Evolutionary conservation across 2,888 invertebrate genomes (phyloP), one percentile per base, ranked within the genome.

Genomic region (Dione juno): DNA sequence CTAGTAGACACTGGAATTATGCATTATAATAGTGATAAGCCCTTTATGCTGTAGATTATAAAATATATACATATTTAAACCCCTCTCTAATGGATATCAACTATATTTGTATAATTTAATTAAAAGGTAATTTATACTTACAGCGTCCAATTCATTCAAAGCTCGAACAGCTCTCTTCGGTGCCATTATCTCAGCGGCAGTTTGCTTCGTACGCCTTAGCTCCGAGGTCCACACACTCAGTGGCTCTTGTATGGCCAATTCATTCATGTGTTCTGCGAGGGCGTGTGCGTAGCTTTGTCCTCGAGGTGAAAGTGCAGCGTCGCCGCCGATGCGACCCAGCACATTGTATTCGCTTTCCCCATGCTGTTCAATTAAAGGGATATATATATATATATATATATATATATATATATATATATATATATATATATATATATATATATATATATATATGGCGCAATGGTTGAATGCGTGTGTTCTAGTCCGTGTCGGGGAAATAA

Each of bases 321-420:
- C 97, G 1, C 98, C 98, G 0, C 98, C 99, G 78, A 99, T 97
- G 73, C 97, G 95, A 0, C 98, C 98, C 14, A 97, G 90, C 3
- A 97, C 95, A 88, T 99, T 99, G 94, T 96, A 97, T 81, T 97
- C 97, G 83, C 97, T 98, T 87, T 99, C 98, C 2, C 98, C 98
- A 86, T 99, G 98, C 97, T 97, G 86, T 6, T 87, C 87, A 66
- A 50, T 19, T 10, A 50, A 50, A 19, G 16, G 16, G 16, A 48
- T 9, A 8, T 9, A 48, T 16, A n/a, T n/a, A n/a, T n/a, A n/a
- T n/a, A n/a, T n/a, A n/a, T n/a, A n/a, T n/a, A n/a, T n/a, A n/a
- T n/a, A n/a, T n/a, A n/a, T n/a, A n/a, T n/a, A n/a, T n/a, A n/a
- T n/a, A n/a, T n/a, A n/a, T n/a, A n/a, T n/a, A n/a, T n/a, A n/a